Evolutionary conservation across 1,140 invertebrate species (phyloP), one percentile per base, ranked within the genome.

Genomic region (Drosophila quadrilineata): DNA sequence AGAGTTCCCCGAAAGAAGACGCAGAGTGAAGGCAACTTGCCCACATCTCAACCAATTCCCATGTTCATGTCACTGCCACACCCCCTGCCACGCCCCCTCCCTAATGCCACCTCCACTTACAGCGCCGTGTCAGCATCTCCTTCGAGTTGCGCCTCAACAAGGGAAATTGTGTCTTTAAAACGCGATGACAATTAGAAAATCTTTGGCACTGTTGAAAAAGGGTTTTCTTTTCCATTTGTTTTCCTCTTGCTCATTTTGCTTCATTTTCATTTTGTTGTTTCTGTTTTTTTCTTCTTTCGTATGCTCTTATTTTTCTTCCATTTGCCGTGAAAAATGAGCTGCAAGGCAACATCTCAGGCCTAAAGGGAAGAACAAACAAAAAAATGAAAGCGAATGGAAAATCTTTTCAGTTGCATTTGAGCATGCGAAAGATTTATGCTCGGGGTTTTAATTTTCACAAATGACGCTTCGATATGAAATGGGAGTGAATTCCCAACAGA

Each of bases 151-250:
- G n/a, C n/a, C n/a, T n/a, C n/a, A n/a, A n/a, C n/a, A n/a, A n/a
- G n/a, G n/a, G 41, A 4, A 35, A 35, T 26, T 66, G 46, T 65
- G 19, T 29, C 29, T 68, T 54, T 63, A 62, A 68, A 48, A 43
- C 58, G 35, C 59, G 29, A 54, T 68, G 65, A 68, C 65, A 68
- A 68, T 68, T 68, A 68, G 49, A 68, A 68, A 68, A 56, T 53
- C 46, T 28, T 62, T 60, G 43, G 45, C 43, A 45, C 26, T 33
- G 36, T 28, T 46, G 36, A 26, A 59, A 67, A 67, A 43, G 57
- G 64, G 24, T 35, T 62, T 45, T 52, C 26, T 16, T 31, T 26
- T 16, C 36, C 35, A 28, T 60, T 17, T 16, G 14, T 10, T 40
- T 19, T 16, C 19, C 12, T 53, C 21, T 28, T 28, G 9, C 21